Evolutionary conservation across 1,140 invertebrate genomes (phyloP).

Genomic region (Saccostrea cuccullata): DNA sequence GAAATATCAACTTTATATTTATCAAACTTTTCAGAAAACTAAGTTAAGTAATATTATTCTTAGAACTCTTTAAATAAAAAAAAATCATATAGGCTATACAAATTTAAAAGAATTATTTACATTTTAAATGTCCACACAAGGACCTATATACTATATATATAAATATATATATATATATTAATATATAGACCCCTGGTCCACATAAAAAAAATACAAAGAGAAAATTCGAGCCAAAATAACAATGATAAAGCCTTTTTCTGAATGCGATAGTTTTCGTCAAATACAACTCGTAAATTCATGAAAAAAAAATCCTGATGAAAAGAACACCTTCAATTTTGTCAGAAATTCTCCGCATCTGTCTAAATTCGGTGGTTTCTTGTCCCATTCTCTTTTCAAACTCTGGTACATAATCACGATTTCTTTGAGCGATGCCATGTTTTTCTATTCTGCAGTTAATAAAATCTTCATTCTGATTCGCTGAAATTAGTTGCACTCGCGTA

Average conservation of each 20-base stretch:
- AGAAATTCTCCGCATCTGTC: constrained; percentile 81
- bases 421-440: constrained; percentile 74
- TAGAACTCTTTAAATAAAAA: too few relatives aligned
- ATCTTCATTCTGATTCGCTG: constrained; percentile 50
- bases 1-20: too few relatives aligned
- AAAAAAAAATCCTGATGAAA: background rate
- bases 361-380: constrained; percentile 80
- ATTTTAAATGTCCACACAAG: too few relatives aligned
- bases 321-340: constrained; percentile 80
- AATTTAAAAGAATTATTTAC: too few relatives aligned
- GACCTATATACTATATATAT: too few relatives aligned
- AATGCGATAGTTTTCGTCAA: background rate
- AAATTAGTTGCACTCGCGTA: constrained; percentile 19
- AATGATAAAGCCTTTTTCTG: background rate
- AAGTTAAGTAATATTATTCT: too few relatives aligned
- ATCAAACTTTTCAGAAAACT: too few relatives aligned
- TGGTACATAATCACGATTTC: constrained; percentile 80
- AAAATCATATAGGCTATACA: too few relatives aligned
- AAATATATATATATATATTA: too few relatives aligned
- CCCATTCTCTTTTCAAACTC: constrained; percentile 80
- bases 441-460: background rate
- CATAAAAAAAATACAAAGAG: too few relatives aligned
- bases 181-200: too few relatives aligned
- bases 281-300: background rate
- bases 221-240: background rate